Percentiles rank a stretch among this genome's conserved stretches.
phyloP scores from a whole-genome alignment of 2,888 invertebrate genomes.

The Acanthococcus lagerstroemiae region DNA sequence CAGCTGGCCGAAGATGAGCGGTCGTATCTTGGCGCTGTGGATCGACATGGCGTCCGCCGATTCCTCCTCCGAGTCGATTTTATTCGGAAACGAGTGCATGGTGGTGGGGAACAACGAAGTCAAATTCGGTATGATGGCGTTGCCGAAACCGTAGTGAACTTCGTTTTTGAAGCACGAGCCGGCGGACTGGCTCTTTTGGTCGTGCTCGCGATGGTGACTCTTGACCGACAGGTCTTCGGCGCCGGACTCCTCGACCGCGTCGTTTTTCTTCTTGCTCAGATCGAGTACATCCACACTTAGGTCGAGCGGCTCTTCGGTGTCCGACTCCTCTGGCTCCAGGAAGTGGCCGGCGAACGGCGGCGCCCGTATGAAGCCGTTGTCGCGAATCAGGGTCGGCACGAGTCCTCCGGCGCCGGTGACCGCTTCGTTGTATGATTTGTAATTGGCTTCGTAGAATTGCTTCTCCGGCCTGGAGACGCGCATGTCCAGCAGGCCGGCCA shows the following conservation, averaged over 20 bases:
- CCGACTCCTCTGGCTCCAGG: background rate
- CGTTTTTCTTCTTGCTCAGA: constrained; percentile 63
- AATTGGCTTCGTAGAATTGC: constrained; percentile 13
- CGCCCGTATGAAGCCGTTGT: constrained; percentile 16
- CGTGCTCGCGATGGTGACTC: background rate
- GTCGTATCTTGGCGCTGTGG: constrained; percentile 9
- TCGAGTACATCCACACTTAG: constrained; percentile 58
- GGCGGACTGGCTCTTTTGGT: background rate
- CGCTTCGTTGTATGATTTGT: constrained; percentile 17
- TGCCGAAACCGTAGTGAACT: background rate
- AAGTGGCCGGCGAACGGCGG: background rate
- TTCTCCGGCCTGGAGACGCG: background rate
- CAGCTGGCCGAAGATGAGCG: constrained; percentile 6
- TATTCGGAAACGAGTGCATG: constrained; percentile 3
- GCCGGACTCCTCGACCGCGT: background rate
- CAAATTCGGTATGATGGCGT: constrained; percentile 15
- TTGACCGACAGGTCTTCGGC: constrained; percentile 13
- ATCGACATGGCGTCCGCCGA: background rate
- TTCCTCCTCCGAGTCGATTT: constrained; percentile 11
- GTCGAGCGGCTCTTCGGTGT: constrained; percentile 51
- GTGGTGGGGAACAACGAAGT: constrained; percentile 9
- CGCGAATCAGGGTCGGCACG: constrained; percentile 13
- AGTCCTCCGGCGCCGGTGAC: constrained; percentile 5
- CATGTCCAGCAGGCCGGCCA: constrained; percentile 12
- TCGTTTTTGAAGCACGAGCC: constrained; percentile 7